Evolutionary conservation across 2,113 vertebrate genomes (phyloP).

Genomic region (Microcebus jonahi): DNA sequence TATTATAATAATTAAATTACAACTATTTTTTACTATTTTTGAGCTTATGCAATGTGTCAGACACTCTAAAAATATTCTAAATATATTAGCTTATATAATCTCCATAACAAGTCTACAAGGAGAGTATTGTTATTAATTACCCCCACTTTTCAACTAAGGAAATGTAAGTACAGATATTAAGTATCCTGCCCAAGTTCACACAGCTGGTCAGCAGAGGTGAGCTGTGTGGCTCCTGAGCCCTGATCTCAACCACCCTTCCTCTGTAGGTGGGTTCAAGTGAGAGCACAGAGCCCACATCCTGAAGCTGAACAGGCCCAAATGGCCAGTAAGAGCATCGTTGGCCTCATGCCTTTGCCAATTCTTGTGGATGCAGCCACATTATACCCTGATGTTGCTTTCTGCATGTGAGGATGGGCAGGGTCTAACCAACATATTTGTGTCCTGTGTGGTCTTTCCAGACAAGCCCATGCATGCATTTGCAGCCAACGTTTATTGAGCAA

Average conservation of each 20-base stretch:
- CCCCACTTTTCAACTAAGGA: neutral
- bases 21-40: slow-evolving; percentile 44
- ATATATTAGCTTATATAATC: slow-evolving; percentile 13
- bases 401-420: neutral
- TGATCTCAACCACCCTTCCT: neutral
- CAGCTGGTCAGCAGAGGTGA: neutral
- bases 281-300: neutral
- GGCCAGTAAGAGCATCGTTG: neutral
- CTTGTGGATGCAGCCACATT: neutral
- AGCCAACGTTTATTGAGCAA: neutral
- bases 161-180: neutral
- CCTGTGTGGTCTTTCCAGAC: neutral
- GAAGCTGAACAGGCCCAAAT: neutral
- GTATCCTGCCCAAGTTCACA: neutral
- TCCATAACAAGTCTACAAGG: neutral
- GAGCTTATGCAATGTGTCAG: neutral
- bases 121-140: neutral
- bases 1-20: neutral
- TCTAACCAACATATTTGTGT: neutral
- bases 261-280: neutral
- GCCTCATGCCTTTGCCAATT: neutral
- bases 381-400: neutral
- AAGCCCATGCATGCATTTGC: neutral
- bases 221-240: neutral
- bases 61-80: slow-evolving; percentile 35